Base-by-base conservation (phyloP, 1,140 invertebrate species). In the Vanessa tameamea region DNA sequence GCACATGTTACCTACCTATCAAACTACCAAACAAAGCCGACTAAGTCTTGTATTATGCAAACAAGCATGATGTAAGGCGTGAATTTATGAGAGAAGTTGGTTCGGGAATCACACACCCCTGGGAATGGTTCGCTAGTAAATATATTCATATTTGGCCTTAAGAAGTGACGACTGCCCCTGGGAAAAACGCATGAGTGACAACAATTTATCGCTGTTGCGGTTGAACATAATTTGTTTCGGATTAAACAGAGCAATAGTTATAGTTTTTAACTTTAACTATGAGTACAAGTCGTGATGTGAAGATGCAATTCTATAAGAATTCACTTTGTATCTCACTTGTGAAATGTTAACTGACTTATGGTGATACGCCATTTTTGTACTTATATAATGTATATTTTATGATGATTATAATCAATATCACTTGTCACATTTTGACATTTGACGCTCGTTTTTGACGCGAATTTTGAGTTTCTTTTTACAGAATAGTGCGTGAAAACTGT, bases 31-130 rank as follows among this genome's bases (percentile, higher is more conserved):
- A 92, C 90, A 91, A 90, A 90, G 86, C 90, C 86, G 87, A 84
- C 88, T 92, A 90, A 91, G 89, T 91, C 89, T 88, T 91, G 87
- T 92, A 92, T 92, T 92, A 92, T 92, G 89, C 90, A 92, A 92
- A 92, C 87, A 87, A 87, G 88, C 87, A 92, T 92, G 86, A 91
- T 88, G 87, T 90, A 91, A 91, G 88, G 88, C 88, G 85, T 87
- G 86, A 88, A 92, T 92, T 91, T 92, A 92, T 92, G 90, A 87
- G 87, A 75, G 83, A 91, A 91, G 87, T 91, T 92, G 81, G 84
- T 84, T 84, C 15, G 86, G 82, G 84, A 85, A 87, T 90, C 89
- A 84, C 85, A 82, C 80, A 78, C 87, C 82, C 83, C 68, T 78
- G 88, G 86, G 87, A 88, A 82, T 72, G 71, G 71, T 80, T 85